A percentile compares a stretch with the other conserved stretches of the same genome.
These are phyloP conservation scores for Actinemys pallida DNA, from an alignment of 2,113 vertebrate species.

Conservation along the genomic window DNA sequence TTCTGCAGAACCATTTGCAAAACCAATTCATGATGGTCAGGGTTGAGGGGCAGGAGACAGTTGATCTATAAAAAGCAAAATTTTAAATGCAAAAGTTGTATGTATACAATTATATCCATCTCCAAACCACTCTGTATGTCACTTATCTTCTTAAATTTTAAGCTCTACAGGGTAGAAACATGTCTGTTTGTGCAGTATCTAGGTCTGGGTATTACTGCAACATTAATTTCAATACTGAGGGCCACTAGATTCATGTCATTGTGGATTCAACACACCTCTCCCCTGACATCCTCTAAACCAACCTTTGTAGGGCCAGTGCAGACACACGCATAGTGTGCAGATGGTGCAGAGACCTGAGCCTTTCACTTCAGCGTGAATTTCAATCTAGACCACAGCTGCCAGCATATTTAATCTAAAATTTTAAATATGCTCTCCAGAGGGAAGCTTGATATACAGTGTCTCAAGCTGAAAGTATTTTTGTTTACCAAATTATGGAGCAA, in stretches of 20 bases:
- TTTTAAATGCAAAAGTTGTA: background rate
- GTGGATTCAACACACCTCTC: no score
- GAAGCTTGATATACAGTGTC: no score
- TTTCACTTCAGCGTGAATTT: no score
- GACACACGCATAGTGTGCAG: background rate
- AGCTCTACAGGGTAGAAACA: background rate
- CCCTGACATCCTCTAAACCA: background rate
- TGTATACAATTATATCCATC: background rate
- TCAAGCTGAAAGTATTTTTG: background rate
- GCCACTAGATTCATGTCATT: no score
- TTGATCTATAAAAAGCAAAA: background rate
- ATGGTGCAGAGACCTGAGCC: background rate
- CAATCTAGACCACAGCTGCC: no score
- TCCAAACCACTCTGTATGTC: background rate
- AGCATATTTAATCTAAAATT: no score
- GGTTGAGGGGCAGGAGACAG: no score
- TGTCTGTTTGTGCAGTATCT: background rate
- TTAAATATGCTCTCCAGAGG: no score
- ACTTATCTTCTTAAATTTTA: background rate
- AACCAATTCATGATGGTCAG: background rate
- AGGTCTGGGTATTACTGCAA: background rate
- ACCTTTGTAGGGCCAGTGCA: background rate
- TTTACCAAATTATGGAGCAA: background rate
- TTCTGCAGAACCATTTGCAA: background rate
- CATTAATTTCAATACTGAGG: no score